phyloP scores from a whole-genome alignment of 2,797 vertebrate genomes.

The Natrix natrix region DNA sequence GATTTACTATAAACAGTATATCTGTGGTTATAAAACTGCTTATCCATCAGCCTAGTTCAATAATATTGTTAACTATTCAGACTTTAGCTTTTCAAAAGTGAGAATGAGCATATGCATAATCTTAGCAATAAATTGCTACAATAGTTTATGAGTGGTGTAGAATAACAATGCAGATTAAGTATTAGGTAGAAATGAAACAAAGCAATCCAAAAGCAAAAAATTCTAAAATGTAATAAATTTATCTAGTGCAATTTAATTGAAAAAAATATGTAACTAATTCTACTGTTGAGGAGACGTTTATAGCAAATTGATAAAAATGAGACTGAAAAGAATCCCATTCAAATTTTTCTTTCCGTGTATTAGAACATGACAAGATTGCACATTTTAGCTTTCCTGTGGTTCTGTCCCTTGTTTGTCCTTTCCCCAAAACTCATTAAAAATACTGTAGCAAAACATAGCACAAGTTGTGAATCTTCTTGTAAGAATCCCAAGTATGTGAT shows the following conservation, averaged over 20 bases:
- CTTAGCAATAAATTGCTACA: background rate
- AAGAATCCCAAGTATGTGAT: background rate
- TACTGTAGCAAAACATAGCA: background rate
- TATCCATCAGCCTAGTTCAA: background rate
- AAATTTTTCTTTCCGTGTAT: background rate
- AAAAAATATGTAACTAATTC: background rate
- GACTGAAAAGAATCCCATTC: background rate
- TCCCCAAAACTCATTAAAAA: background rate
- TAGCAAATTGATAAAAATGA: background rate
- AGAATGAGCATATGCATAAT: background rate
- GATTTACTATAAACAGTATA: background rate
- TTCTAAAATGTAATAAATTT: background rate
- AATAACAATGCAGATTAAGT: conserved; percentile 7
- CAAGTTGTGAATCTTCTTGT: background rate
- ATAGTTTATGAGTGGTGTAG: background rate
- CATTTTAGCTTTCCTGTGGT: background rate
- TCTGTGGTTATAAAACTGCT: background rate
- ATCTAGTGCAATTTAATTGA: background rate
- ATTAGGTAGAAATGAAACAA: background rate
- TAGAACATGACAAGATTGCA: background rate
- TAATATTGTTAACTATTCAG: background rate
- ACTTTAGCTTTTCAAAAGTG: background rate
- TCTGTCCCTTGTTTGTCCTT: background rate
- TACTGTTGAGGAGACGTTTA: background rate
- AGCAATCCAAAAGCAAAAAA: background rate